Evolutionary conservation across 2,888 invertebrate species (phyloP).

Genomic region (Caprella mutica): DNA sequence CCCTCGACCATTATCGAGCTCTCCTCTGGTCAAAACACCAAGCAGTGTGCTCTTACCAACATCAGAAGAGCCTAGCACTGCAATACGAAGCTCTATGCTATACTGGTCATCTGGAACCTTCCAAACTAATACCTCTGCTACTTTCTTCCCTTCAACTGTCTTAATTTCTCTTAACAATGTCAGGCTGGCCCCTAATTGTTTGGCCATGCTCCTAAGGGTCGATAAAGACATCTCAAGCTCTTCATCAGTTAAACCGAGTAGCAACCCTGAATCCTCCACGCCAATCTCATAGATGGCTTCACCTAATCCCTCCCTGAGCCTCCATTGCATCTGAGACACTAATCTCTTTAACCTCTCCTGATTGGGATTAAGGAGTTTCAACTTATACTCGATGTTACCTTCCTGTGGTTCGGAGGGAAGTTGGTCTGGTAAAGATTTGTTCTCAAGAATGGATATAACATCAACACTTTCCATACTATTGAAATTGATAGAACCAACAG

Average conservation of each 20-base stretch:
- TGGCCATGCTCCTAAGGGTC: conserved; percentile 79
- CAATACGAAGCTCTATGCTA: conserved; percentile 83
- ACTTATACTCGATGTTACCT: conserved; percentile 92
- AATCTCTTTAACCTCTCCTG: conserved; percentile 86
- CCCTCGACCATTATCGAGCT: conserved; percentile 73
- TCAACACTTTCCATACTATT: too few relatives aligned
- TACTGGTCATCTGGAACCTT: conserved; percentile 77
- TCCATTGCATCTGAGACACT: conserved; percentile 98
- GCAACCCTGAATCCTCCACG: conserved; percentile 74
- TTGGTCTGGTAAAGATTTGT: conserved; percentile 32
- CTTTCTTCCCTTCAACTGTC: conserved; percentile 47
- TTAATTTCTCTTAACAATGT: conserved; percentile 56
- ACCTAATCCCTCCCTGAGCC: conserved; percentile 87
- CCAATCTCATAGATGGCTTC: conserved; percentile 97
- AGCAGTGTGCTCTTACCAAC: conserved; percentile 96
- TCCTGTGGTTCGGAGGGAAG: conserved; percentile 84
- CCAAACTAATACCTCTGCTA: conserved; percentile 77
- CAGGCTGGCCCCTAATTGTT: conserved; percentile 68
- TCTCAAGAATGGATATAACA: too few relatives aligned
- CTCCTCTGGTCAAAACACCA: conserved; percentile 67
- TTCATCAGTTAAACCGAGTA: conserved; percentile 67
- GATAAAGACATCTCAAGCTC: conserved; percentile 78
- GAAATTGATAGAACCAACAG: too few relatives aligned
- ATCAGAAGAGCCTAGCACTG: conserved; percentile 98
- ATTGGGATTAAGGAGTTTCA: conserved; percentile 84